Evolutionary conservation across 2,888 invertebrate genomes (phyloP).

Genomic region (Zonitis immaculata): DNA sequence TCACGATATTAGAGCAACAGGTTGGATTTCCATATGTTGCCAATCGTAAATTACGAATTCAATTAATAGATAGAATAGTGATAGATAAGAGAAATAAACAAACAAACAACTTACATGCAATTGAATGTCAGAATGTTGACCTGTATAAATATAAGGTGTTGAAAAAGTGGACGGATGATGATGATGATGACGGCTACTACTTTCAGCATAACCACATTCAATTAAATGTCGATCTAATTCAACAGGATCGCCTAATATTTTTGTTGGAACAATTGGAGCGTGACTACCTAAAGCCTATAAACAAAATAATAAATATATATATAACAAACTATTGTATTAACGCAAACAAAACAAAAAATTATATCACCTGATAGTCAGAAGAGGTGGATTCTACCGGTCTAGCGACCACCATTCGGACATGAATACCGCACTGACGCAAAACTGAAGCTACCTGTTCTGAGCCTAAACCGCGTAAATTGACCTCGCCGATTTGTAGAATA

Average conservation of each 20-base stretch:
- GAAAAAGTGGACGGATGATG: constrained; percentile 41
- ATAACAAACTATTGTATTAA: too few species aligned
- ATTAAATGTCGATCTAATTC: constrained; percentile 71
- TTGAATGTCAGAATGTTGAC: constrained; percentile 51
- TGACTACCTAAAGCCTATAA: constrained; percentile 62
- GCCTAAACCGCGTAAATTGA: constrained; percentile 93
- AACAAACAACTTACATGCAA: constrained; percentile 54
- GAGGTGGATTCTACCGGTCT: constrained; percentile 69
- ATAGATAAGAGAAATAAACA: too few species aligned
- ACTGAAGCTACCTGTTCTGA: constrained; percentile 93
- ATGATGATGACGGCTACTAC: constrained; percentile 46
- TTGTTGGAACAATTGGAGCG: constrained; percentile 81
- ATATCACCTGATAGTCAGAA: constrained; percentile 54
- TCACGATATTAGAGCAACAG: too few species aligned
- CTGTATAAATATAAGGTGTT: constrained; percentile 50
- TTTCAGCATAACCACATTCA: constrained; percentile 58
- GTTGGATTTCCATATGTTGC: too few species aligned
- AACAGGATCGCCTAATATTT: constrained; percentile 77
- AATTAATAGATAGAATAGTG: too few species aligned
- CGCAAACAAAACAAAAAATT: not conserved
- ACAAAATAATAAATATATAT: too few species aligned
- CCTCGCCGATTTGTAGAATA: constrained; percentile 91
- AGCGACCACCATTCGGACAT: constrained; percentile 83
- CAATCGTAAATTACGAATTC: too few species aligned
- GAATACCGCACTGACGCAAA: constrained; percentile 81